Conservation (phyloP, 2,113 vertebrate genomes). For the Catagonus wagneri region DNA sequence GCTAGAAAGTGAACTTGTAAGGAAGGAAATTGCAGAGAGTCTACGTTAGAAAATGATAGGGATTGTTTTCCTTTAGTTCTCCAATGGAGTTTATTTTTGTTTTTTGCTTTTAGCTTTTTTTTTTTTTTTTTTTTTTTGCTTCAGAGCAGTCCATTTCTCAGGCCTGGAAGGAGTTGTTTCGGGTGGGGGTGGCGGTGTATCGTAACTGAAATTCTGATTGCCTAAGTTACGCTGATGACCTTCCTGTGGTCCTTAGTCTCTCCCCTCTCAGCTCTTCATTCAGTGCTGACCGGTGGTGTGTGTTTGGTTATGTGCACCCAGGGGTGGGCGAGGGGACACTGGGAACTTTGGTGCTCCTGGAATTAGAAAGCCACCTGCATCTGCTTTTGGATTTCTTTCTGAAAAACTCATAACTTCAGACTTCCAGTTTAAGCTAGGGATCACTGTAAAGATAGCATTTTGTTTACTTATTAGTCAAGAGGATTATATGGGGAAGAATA, state of each 20-base stretch:
- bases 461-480: background rate
- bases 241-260: background rate
- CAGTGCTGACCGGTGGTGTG: background rate
- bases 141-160: background rate
- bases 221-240: background rate
- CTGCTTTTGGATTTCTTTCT: background rate
- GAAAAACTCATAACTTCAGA: background rate
- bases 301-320: background rate
- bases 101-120: too few species aligned
- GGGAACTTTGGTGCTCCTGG: background rate
- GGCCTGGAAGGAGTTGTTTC: background rate
- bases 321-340: background rate
- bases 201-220: background rate
- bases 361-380: background rate
- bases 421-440: background rate
- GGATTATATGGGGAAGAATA: background rate
- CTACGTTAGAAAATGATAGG: background rate
- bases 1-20: background rate
- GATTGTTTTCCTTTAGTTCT: background rate
- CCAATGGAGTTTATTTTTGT: background rate
- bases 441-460: background rate
- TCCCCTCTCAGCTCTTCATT: background rate
- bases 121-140: background rate
- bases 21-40: conserved; percentile 8
- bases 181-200: background rate